Conservation (phyloP, 2,797 vertebrate genomes). For the Anabas testudineus region DNA sequence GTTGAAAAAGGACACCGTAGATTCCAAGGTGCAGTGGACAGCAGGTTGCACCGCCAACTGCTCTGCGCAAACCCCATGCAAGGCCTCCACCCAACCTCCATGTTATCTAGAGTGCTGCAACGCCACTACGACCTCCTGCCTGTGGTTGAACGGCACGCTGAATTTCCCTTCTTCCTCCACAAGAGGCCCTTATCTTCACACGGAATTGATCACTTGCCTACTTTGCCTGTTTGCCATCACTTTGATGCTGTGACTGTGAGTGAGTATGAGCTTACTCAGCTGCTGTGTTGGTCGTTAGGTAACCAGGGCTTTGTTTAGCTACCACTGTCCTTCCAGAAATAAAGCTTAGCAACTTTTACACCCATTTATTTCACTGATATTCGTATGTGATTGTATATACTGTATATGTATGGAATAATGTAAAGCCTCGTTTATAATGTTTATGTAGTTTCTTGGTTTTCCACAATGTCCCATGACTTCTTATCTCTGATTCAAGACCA, state of each 20-base stretch:
- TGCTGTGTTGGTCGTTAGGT: constrained; percentile 23
- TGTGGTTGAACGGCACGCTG: constrained; percentile 83
- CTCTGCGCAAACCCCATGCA: constrained; percentile 54
- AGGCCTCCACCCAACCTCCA: constrained; percentile 27
- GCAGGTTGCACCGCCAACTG: constrained; percentile 84
- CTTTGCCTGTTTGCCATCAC: constrained; percentile 68
- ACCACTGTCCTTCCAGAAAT: neutral
- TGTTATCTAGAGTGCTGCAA: constrained; percentile 88
- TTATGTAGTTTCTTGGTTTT: constrained; percentile 32
- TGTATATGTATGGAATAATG: constrained; percentile 33
- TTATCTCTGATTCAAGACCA: constrained; percentile 47
- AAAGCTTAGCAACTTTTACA: constrained; percentile 23
- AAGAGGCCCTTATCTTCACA: constrained; percentile 40
- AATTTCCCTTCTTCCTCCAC: constrained; percentile 72
- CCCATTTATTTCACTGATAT: constrained; percentile 29
- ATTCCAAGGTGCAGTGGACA: constrained; percentile 57
- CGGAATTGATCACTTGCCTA: constrained; percentile 57
- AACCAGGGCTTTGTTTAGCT: constrained; percentile 31
- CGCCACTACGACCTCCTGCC: constrained; percentile 80
- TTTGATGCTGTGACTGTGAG: constrained; percentile 52
- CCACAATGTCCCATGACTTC: neutral
- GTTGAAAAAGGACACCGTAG: constrained; percentile 79
- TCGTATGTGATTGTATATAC: constrained; percentile 41
- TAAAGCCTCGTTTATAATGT: constrained; percentile 20
- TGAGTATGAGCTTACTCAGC: neutral